A percentile compares a stretch with the other conserved stretches of the same genome.
Evolutionary conservation across 2,888 invertebrate species (phyloP).

Genomic region (Melitaea athalia): DNA sequence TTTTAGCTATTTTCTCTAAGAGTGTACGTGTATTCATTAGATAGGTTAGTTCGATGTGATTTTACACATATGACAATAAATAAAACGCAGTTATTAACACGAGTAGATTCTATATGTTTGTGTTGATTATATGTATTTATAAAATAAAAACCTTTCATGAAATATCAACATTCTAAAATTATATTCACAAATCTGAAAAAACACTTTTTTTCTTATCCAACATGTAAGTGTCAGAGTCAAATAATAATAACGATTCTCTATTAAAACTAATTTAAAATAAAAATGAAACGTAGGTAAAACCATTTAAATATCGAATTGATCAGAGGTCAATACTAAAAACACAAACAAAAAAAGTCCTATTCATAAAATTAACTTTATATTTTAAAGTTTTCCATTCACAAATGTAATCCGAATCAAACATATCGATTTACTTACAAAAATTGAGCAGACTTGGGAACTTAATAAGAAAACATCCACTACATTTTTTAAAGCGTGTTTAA

Average conservation of each 20-base stretch:
- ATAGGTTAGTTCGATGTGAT: constrained; percentile 58
- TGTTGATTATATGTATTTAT: background rate
- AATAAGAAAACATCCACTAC: constrained; percentile 64
- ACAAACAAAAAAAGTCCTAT: background rate
- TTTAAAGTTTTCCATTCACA: constrained; percentile 3
- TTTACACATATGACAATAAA: constrained; percentile 57
- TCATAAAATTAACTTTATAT: background rate
- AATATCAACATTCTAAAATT: background rate
- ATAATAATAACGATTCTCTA: no score
- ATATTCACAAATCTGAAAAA: no score
- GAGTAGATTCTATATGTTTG: constrained; percentile 46
- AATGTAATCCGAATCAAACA: constrained; percentile 28
- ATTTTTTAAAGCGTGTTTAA: constrained; percentile 67
- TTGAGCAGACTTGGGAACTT: constrained; percentile 53
- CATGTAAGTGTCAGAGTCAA: no score
- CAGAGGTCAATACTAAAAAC: background rate
- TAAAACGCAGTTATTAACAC: constrained; percentile 57
- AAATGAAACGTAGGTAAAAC: no score
- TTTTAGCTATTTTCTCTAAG: constrained; percentile 42
- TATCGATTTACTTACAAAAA: constrained; percentile 37
- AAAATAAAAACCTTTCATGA: background rate
- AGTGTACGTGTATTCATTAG: constrained; percentile 59
- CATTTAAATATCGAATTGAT: no score
- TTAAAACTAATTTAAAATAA: no score
- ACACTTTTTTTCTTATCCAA: no score